Percentiles rank a stretch among this genome's conserved stretches.
phyloP scores from a whole-genome alignment of 2,888 invertebrate species.

The Stenchaetothrips biformis region DNA sequence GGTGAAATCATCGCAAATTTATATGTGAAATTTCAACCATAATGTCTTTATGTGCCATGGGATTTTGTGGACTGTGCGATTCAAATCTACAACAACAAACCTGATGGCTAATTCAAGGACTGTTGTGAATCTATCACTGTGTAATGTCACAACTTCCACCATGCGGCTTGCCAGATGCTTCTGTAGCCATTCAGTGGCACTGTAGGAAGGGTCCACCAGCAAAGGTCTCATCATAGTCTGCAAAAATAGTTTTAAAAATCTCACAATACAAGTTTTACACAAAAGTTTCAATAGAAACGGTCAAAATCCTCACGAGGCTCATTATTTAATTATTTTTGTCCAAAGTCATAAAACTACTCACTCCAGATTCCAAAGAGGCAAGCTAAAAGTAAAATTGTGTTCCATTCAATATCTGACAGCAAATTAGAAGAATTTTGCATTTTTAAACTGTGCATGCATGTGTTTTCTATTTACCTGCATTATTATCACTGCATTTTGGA shows the following conservation, averaged over 20 bases:
- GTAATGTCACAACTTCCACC: constrained; percentile 74
- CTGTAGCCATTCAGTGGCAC: constrained; percentile 76
- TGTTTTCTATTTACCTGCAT: constrained; percentile 55
- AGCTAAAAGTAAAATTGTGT: constrained; percentile 14
- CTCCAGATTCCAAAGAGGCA: constrained; percentile 27
- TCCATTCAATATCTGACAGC: too few species aligned
- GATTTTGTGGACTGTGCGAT: too few species aligned
- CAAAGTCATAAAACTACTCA: constrained; percentile 27
- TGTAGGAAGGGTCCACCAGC: constrained; percentile 83
- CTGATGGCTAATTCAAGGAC: constrained; percentile 69
- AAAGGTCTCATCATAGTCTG: constrained; percentile 52
- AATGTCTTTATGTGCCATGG: too few species aligned
- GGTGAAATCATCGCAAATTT: too few species aligned
- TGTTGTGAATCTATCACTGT: constrained; percentile 67
- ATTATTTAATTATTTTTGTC: not conserved
- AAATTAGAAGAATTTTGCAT: constrained; percentile 30
- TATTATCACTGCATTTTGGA: constrained; percentile 77
- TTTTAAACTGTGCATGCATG: constrained; percentile 30
- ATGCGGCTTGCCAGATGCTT: constrained; percentile 60
- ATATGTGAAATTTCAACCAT: too few species aligned
- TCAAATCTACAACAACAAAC: constrained; percentile 43
- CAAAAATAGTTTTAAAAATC: not conserved
- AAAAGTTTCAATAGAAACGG: too few species aligned
- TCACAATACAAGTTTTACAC: not conserved
- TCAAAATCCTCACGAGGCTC: too few species aligned